phyloP scores from a whole-genome alignment of 2,797 vertebrate genomes.

The Acrossocheilus fasciatus region DNA sequence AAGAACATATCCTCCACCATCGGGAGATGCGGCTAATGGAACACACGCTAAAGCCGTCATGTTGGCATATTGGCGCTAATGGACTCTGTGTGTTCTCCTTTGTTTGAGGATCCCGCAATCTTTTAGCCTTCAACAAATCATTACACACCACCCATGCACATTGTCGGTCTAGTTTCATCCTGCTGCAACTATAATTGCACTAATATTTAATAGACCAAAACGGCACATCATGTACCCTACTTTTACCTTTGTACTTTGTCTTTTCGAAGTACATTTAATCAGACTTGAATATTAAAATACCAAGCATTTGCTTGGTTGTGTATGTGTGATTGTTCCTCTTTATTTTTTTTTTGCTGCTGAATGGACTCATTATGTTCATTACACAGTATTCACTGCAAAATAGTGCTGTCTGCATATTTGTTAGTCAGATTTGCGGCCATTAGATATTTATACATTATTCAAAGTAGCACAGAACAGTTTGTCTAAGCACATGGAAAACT shows the following conservation, averaged over 20 bases:
- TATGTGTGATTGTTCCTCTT: conserved; percentile 14
- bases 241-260: neutral
- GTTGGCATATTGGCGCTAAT: conserved; percentile 42
- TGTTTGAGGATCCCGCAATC: conserved; percentile 19
- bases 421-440: conserved; percentile 4
- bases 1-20: conserved; percentile 49
- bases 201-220: conserved; percentile 15
- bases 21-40: conserved; percentile 41
- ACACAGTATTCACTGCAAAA: conserved; percentile 7
- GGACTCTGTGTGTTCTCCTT: conserved; percentile 32
- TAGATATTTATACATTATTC: conserved; percentile 36
- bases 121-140: conserved; percentile 32
- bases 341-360: conserved; percentile 1
- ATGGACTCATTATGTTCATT: conserved; percentile 37
- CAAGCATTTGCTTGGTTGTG: neutral
- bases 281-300: neutral
- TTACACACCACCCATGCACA: conserved; percentile 9
- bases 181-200: neutral
- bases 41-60: conserved; percentile 36
- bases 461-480: conserved; percentile 6
- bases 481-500: neutral
- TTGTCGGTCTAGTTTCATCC: neutral
- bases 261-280: neutral
- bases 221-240: neutral
- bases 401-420: conserved; percentile 16